Conservation (phyloP, 2,113 vertebrate genomes). For the Neolamprologus ventralis region DNA sequence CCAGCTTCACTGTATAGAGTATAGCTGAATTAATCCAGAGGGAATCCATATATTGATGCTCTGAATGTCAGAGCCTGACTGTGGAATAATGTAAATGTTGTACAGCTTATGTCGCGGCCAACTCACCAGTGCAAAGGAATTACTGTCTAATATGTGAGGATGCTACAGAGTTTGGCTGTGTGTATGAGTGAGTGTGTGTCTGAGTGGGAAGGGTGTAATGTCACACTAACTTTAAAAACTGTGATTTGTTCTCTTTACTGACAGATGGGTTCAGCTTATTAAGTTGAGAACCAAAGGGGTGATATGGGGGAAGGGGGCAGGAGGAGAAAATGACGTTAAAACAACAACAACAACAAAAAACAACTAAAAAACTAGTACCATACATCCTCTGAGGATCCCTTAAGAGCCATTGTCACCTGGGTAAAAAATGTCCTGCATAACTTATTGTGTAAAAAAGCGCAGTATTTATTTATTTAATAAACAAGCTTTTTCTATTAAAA, state of each 20-base stretch:
- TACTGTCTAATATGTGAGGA: not conserved
- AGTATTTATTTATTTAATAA: conserved; percentile 91
- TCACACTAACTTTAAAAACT: conserved; percentile 53
- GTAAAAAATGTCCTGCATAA: conserved; percentile 75
- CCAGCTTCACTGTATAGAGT: conserved; percentile 52
- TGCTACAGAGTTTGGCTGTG: not conserved
- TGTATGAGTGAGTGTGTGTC: not conserved
- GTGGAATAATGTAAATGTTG: conserved; percentile 48
- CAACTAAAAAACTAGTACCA: not conserved
- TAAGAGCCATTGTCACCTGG: conserved; percentile 35
- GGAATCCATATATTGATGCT: conserved; percentile 25
- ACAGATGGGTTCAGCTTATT: conserved; percentile 14
- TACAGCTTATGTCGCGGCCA: conserved; percentile 51
- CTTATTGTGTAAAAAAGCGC: conserved; percentile 90
- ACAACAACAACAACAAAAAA: not conserved
- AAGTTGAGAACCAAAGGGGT: not conserved
- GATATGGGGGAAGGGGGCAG: not conserved
- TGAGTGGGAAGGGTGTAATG: conserved; percentile 9
- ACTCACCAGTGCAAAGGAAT: conserved; percentile 65
- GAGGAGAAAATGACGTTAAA: not conserved
- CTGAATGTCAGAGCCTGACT: conserved; percentile 46
- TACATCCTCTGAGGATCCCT: not conserved
- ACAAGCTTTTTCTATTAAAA: conserved; percentile 59
- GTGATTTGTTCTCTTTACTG: conserved; percentile 52
- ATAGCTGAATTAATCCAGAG: conserved; percentile 11